Evolutionary conservation across 2,113 vertebrate genomes (phyloP), one percentile per base, ranked within the genome.

Genomic region (Microcebus tavaratra): DNA sequence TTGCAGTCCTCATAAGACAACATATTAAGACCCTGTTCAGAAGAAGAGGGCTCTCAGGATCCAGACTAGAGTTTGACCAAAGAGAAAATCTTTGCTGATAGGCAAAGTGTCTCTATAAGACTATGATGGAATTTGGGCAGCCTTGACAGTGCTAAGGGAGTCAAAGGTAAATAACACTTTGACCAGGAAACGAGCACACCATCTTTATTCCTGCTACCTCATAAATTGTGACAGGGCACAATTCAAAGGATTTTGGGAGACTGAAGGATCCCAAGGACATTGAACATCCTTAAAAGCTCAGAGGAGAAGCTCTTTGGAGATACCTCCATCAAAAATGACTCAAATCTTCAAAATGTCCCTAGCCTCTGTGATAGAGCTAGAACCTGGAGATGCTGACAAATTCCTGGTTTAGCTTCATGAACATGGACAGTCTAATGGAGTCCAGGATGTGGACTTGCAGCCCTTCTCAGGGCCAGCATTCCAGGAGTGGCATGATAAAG

Each of bases 401-500:
- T 68, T 72, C 34, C 17, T 23, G 6, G 8, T 50, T n/a, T 10
- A 45, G 2, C 27, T 39, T 79, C n/a, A 50, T 13, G 61, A 18
- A 61, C 15, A 15, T 45, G n/a, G 34, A 75, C 63, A 73, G 12
- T 6, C 5, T 39, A 34, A 3, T 25, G 25, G 20, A 42, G 31
- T 12, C 36, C 6, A 85, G 36, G 6, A 14, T 55, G 3, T 3
- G 7, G n/a, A 7, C 11, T 27, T 48, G 20, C 0, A 0, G 21
- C 14, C 6, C 13, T 93, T 29, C 75, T 61, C 84, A 55, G 21
- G 65, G 50, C 23, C 20, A 42, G 17, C 12, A 17, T 31, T 87
- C 50, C 75, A 36, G 20, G n/a, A 36, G 27, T 8, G 31, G 10
- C 10, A 23, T 18, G 31, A 39, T 14, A 78, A 68, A n/a, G 14